A percentile compares a stretch with the other conserved stretches of the same genome.
These are phyloP conservation scores for Barbus barbus DNA, from an alignment of 2,113 vertebrate species.

Conservation along the genomic window DNA sequence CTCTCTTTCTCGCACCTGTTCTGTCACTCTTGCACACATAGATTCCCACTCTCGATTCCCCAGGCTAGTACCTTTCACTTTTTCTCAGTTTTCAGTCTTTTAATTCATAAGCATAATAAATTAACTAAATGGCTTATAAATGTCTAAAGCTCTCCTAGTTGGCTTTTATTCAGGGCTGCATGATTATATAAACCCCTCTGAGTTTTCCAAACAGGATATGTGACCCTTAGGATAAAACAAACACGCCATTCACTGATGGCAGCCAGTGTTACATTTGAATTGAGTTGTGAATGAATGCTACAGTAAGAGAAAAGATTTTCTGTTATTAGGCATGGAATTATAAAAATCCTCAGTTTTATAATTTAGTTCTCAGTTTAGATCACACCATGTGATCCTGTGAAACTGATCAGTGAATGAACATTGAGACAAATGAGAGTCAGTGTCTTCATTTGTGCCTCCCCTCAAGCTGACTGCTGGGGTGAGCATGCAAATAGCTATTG, in stretches of 20 bases:
- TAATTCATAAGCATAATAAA: not conserved
- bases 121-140: not conserved
- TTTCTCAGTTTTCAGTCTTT: not conserved
- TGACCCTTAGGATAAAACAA: not conserved
- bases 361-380: not conserved
- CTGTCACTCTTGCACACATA: conserved; percentile 34
- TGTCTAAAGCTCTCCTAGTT: not conserved
- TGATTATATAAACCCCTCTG: not conserved
- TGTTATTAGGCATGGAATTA: not conserved
- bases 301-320: not conserved
- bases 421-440: conserved; percentile 48
- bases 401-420: conserved; percentile 47
- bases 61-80: not conserved
- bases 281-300: not conserved
- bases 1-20: not conserved
- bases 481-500: conserved; percentile 73
- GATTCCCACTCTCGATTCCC: not conserved
- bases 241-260: not conserved
- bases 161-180: not conserved
- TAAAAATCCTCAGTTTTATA: not conserved
- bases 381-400: conserved; percentile 49
- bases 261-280: not conserved
- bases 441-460: conserved; percentile 33
- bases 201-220: not conserved
- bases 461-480: conserved; percentile 46